Conservation (phyloP, 2,888 invertebrate species). For the Drosophila flavopinicola region DNA sequence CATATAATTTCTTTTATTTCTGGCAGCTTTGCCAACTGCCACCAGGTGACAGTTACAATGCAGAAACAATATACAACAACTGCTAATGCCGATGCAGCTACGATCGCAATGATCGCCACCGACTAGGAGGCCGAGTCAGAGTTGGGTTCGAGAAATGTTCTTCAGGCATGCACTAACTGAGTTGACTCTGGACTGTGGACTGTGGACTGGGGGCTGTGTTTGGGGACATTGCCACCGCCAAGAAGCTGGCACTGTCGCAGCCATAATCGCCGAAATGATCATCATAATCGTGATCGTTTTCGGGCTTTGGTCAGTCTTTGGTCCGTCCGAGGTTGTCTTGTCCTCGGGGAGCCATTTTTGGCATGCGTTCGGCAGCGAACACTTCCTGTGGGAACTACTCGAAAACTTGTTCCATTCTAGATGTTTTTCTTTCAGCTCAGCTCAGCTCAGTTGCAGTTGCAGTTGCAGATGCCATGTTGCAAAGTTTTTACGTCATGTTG, state of each 20-base stretch:
- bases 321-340: conserved; percentile 59
- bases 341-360: conserved; percentile 75
- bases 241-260: conserved; percentile 44
- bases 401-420: conserved; percentile 56
- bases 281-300: conserved; percentile 76
- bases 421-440: conserved; percentile 20
- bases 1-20: conserved; percentile 78
- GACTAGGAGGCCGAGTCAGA: conserved; percentile 24
- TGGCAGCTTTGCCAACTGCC: conserved; percentile 73
- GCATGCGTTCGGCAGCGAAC: conserved; percentile 73
- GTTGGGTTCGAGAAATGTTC: conserved; percentile 33
- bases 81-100: conserved; percentile 44
- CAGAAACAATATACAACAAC: conserved; percentile 73
- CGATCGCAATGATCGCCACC: conserved; percentile 51
- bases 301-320: conserved; percentile 46
- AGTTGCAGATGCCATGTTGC: conserved; percentile 15
- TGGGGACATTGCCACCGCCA: conserved; percentile 64
- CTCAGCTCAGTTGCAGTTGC: conserved; percentile 7
- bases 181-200: conserved; percentile 18
- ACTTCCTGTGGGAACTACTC: conserved; percentile 76
- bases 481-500: conserved; percentile 54
- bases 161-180: conserved; percentile 28
- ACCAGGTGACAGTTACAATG: conserved; percentile 77
- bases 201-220: conserved; percentile 14
- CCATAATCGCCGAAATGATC: conserved; percentile 70